Conservation (phyloP, 2,888 invertebrate genomes). For the Endotricha flammealis region DNA sequence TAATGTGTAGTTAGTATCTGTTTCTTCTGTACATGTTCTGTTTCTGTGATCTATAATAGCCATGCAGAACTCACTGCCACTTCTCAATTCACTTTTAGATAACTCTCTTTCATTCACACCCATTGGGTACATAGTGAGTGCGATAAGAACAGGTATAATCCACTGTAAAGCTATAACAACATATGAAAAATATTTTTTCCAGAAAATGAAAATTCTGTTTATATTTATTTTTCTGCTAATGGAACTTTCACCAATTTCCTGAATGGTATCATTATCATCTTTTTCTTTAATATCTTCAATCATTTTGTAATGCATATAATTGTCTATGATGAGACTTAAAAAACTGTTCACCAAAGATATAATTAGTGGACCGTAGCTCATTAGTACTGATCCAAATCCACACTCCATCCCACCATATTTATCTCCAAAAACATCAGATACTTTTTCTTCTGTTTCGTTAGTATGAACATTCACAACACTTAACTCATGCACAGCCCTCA, state of each 20-base stretch:
- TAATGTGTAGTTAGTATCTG: slow-evolving; percentile 27
- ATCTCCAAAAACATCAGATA: slow-evolving; percentile 22
- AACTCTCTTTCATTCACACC: slow-evolving; percentile 43
- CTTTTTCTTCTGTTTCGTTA: slow-evolving; percentile 39
- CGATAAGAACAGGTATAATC: slow-evolving; percentile 52
- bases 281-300: slow-evolving; percentile 39
- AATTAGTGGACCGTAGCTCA: slow-evolving; percentile 59
- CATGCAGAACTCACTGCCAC: slow-evolving; percentile 44
- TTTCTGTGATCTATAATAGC: slow-evolving; percentile 45
- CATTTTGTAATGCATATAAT: slow-evolving; percentile 64
- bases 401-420: slow-evolving; percentile 34
- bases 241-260: slow-evolving; percentile 31
- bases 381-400: slow-evolving; percentile 41
- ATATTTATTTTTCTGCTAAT: slow-evolving; percentile 19
- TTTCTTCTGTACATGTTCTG: slow-evolving; percentile 32
- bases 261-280: slow-evolving; percentile 48
- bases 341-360: slow-evolving; percentile 66
- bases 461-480: slow-evolving; percentile 37
- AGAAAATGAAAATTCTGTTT: slow-evolving; percentile 29
- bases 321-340: slow-evolving; percentile 57
- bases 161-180: slow-evolving; percentile 55
- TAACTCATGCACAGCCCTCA: slow-evolving; percentile 39
- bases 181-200: slow-evolving; percentile 48
- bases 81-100: slow-evolving; percentile 27
- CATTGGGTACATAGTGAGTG: slow-evolving; percentile 58